Evolutionary conservation across 1,140 invertebrate species (phyloP), one percentile per base, ranked within the genome.

Genomic region (Cotesia typhae): DNA sequence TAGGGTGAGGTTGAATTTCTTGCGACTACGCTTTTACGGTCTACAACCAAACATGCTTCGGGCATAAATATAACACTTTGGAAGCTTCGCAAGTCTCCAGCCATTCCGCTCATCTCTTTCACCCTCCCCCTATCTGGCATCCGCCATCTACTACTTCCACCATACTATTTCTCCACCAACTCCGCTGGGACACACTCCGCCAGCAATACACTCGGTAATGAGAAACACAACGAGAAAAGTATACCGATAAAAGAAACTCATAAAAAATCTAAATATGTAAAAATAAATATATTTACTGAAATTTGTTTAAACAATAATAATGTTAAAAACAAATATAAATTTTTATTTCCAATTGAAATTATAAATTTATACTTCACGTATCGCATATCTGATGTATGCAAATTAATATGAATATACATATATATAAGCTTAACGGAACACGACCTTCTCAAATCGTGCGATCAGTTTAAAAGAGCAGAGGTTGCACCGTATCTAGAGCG

Each of bases 1-100:
- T 55, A 59, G 67, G 68, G 63, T 74, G 72, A 76, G 77, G 67
- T 75, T 74, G 60, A 76, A 70, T 73, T 76, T 79, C 75, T 71
- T 55, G n/a, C 17, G 12, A 55, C 53, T 55, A 17, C 17, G 53
- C 41, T 47, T 47, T 47, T 47, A 47, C 41, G 41, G 41, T 47
- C 41, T 47, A 47, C 41, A 47, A 47, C 28, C 3, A 28, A 28
- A 28, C 41, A 47, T 47, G 41, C 41, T 47, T 47, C 41, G 41
- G 41, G 41, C 41, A 47, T 47, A 47, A 47, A 47, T 47, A 47
- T 47, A 47, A 47, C 41, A 47, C 41, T 47, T 47, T 7, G 41
- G 41, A 47, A 47, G 41, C 41, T 47, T 47, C 10, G 41, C 41
- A 47, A 47, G 41, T 47, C 41, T 47, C 41, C 41, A 47, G 41